phyloP scores from a whole-genome alignment of 2,113 vertebrate genomes.

The Cyprinus carpio region DNA sequence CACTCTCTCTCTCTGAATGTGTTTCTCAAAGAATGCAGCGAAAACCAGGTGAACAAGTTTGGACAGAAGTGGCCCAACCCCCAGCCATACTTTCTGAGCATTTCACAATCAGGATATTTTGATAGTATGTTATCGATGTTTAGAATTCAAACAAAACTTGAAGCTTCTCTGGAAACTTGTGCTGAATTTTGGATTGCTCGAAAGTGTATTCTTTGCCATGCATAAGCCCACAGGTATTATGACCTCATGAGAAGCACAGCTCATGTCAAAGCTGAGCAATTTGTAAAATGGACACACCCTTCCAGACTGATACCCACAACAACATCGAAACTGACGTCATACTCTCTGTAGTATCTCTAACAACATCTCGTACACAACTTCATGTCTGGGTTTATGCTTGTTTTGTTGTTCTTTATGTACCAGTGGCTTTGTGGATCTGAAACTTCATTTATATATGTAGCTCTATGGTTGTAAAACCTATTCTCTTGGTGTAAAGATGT shows the following conservation, averaged over 20 bases:
- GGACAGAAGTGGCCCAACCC: slow-evolving; percentile 35
- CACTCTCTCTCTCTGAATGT: background rate
- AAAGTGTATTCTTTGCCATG: background rate
- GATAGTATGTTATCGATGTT: background rate
- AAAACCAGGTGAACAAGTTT: slow-evolving; percentile 49
- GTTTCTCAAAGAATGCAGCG: background rate
- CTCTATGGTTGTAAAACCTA: background rate
- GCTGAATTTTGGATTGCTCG: background rate
- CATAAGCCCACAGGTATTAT: background rate
- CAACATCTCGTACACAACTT: background rate
- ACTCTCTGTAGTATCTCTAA: slow-evolving; percentile 2
- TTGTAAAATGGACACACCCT: slow-evolving; percentile 20
- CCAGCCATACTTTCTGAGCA: background rate
- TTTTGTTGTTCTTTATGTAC: background rate
- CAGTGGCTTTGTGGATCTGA: background rate
- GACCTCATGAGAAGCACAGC: background rate
- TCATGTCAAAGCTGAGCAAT: background rate
- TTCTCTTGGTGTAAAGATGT: background rate
- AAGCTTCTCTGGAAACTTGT: background rate
- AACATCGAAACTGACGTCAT: slow-evolving; percentile 39
- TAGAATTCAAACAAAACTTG: background rate
- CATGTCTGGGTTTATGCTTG: background rate
- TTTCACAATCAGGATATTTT: background rate
- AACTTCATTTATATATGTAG: background rate
- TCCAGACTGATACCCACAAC: background rate